Evolutionary conservation across 2,113 vertebrate genomes (phyloP).

Genomic region (Dasyurus viverrinus): DNA sequence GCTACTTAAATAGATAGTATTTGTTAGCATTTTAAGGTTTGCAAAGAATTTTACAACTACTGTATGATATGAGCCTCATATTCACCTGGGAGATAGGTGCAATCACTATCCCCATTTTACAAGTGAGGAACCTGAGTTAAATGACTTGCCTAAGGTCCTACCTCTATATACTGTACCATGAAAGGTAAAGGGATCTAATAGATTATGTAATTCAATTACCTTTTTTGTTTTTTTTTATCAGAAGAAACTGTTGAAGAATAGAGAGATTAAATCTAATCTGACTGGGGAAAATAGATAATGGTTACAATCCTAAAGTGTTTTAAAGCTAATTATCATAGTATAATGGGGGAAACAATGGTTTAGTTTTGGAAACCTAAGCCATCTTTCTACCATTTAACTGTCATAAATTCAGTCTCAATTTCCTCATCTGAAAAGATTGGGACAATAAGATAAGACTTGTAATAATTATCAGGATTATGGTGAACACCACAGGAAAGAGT

Average conservation of each 20-base stretch:
- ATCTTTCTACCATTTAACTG: no score
- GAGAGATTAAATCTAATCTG: background rate
- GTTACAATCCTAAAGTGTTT: no score
- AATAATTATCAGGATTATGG: no score
- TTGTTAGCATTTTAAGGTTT: background rate
- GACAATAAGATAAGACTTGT: no score
- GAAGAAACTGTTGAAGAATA: background rate
- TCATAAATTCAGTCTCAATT: no score
- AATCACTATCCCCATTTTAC: background rate
- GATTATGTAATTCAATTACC: background rate
- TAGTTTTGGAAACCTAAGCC: no score
- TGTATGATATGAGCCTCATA: background rate
- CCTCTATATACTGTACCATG: background rate
- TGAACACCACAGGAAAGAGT: no score
- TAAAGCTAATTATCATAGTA: no score
- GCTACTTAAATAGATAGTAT: background rate
- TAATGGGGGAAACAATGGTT: no score
- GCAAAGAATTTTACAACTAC: background rate
- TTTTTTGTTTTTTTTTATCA: background rate
- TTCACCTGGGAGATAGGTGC: background rate
- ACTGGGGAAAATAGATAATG: no score
- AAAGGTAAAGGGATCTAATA: background rate
- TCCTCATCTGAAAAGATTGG: no score
- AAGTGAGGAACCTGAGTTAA: background rate
- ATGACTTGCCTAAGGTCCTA: background rate